Conservation (phyloP, 1,140 invertebrate species). For the Saccostrea echinata region DNA sequence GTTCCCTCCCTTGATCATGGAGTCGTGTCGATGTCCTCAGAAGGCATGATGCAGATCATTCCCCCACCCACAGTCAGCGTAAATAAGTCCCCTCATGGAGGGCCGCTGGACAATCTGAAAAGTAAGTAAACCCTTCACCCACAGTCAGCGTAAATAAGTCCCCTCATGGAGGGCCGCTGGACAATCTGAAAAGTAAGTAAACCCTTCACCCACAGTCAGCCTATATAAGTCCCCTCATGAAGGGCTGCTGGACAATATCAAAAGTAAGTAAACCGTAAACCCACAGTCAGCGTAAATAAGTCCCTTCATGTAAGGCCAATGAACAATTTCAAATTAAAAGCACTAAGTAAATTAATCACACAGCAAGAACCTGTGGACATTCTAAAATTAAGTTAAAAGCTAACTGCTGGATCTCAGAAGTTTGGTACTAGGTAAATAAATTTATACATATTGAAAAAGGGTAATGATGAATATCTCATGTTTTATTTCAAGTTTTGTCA, state of each 20-base stretch:
- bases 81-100: background rate
- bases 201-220: background rate
- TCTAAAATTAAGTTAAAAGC: no score
- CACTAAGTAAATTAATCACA: no score
- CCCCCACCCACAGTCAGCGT: background rate
- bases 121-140: background rate
- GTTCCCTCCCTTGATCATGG: conserved; percentile 20
- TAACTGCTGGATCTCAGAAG: no score
- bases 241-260: background rate
- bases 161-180: background rate
- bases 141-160: conserved; percentile 1
- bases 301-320: background rate
- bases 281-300: no score
- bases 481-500: no score
- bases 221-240: background rate
- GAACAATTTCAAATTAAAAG: background rate
- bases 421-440: no score
- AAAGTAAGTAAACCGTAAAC: no score
- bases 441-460: no score
- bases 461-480: no score
- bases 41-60: conserved; percentile 27
- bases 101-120: conserved; percentile 10
- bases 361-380: no score
- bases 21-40: background rate
- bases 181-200: background rate